Evolutionary conservation across 2,888 invertebrate genomes (phyloP).

Genomic region (Eupithecia dodoneata): DNA sequence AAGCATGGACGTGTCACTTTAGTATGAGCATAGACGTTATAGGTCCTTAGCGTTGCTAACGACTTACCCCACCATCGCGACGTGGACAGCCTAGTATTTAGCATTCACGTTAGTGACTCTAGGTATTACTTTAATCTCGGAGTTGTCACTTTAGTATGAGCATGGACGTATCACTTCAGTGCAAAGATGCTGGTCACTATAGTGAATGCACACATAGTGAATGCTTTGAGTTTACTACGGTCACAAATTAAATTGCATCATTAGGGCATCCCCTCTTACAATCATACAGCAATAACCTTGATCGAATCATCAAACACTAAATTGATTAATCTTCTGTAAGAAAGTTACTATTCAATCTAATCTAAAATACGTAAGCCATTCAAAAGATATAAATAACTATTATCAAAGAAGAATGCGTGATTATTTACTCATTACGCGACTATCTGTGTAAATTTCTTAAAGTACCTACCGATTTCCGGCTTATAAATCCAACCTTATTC

Average conservation of each 20-base stretch:
- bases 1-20: not conserved
- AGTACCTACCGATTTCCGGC: not conserved
- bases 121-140: too few relatives aligned
- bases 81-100: conserved; percentile 72
- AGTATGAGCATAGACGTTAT: not conserved
- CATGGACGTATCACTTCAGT: not conserved
- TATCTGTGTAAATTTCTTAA: not conserved
- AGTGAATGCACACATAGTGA: not conserved
- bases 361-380: conserved; percentile 7
- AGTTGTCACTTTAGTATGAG: not conserved
- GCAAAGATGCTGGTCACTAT: not conserved
- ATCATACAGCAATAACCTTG: not conserved
- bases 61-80: conserved; percentile 62
- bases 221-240: not conserved
- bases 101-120: not conserved
- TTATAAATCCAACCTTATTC: conserved; percentile 13
- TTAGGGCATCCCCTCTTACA: not conserved
- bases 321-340: not conserved
- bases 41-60: not conserved
- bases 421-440: conserved; percentile 21
- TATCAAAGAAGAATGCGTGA: conserved; percentile 19
- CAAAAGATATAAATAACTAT: conserved; percentile 7
- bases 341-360: conserved; percentile 11
- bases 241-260: not conserved
- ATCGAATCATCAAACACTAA: not conserved